Conservation (phyloP, 1,140 invertebrate genomes). For the Spodoptera litura region DNA sequence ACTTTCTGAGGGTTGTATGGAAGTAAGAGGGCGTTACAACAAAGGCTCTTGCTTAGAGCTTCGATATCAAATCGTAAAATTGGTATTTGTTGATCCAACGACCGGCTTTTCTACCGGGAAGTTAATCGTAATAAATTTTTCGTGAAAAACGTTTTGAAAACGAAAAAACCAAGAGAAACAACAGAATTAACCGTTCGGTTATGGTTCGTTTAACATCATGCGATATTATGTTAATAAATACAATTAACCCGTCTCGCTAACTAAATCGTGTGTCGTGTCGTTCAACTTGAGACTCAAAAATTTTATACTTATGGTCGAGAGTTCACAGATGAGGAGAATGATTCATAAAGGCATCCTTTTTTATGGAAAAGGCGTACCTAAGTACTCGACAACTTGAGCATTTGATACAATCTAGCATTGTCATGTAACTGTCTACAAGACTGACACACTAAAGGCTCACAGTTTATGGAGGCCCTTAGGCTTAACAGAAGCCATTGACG, state of each 20-base stretch:
- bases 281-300: conserved; percentile 65
- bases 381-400: not conserved
- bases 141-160: conserved; percentile 11
- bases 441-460: not conserved
- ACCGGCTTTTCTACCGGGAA: conserved; percentile 18
- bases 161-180: conserved; percentile 48
- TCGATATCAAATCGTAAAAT: not conserved
- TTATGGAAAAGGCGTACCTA: not conserved
- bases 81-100: not conserved
- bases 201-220: conserved; percentile 69
- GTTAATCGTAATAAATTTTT: conserved; percentile 32
- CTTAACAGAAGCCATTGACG: conserved; percentile 51
- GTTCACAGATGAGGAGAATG: not conserved
- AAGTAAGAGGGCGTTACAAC: not conserved
- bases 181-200: conserved; percentile 60
- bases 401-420: not conserved
- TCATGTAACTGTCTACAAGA: not conserved
- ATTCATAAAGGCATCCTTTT: not conserved
- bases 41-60: conserved; percentile 4
- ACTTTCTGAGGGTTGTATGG: not conserved
- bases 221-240: conserved; percentile 81
- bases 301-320: too few species aligned
- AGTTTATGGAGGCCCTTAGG: conserved; percentile 35
- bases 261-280: conserved; percentile 58
- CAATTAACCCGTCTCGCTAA: conserved; percentile 72